Percentiles rank a stretch among this genome's conserved stretches.
Evolutionary conservation across 1,140 invertebrate species (phyloP).

Genomic region (Eciton burchellii): DNA sequence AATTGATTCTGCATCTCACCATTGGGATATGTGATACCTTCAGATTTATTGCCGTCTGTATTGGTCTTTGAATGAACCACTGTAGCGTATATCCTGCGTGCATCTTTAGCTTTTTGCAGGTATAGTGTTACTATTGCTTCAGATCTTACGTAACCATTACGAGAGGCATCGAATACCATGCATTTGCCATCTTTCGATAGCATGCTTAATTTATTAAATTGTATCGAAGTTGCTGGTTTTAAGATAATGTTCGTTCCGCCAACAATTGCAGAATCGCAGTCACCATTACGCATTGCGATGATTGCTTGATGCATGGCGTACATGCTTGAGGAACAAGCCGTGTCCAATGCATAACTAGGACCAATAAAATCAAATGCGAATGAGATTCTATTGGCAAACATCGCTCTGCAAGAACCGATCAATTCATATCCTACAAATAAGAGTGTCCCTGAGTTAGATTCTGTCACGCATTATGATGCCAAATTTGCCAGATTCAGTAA

Average conservation of each 20-base stretch:
- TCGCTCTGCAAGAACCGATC: constrained; percentile 96
- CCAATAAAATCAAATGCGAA: constrained; percentile 97
- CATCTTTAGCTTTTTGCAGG: constrained; percentile 91
- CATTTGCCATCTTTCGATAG: constrained; percentile 95
- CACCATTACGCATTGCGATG: constrained; percentile 91
- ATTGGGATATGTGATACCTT: constrained; percentile 96
- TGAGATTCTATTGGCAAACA: constrained; percentile 98
- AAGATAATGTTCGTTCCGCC: constrained; percentile 93
- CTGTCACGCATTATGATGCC: background rate
- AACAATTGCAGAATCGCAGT: constrained; percentile 97
- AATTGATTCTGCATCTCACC: constrained; percentile 94
- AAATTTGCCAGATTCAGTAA: no score
- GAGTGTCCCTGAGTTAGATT: background rate
- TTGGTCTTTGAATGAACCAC: constrained; percentile 95
- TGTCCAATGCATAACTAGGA: constrained; percentile 97
- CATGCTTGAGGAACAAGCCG: constrained; percentile 97
- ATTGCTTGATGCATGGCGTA: constrained; percentile 95
- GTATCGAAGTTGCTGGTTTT: constrained; percentile 95
- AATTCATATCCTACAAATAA: constrained; percentile 89
- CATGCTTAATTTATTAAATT: constrained; percentile 97
- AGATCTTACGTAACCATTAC: constrained; percentile 96
- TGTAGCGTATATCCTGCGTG: constrained; percentile 94
- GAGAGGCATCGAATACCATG: constrained; percentile 96
- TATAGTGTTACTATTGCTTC: constrained; percentile 94
- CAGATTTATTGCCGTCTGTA: constrained; percentile 95